A percentile compares a stretch with the other conserved stretches of the same genome.
phyloP scores from a whole-genome alignment of 2,113 vertebrate genomes.

The Pogonocichla stellata region DNA sequence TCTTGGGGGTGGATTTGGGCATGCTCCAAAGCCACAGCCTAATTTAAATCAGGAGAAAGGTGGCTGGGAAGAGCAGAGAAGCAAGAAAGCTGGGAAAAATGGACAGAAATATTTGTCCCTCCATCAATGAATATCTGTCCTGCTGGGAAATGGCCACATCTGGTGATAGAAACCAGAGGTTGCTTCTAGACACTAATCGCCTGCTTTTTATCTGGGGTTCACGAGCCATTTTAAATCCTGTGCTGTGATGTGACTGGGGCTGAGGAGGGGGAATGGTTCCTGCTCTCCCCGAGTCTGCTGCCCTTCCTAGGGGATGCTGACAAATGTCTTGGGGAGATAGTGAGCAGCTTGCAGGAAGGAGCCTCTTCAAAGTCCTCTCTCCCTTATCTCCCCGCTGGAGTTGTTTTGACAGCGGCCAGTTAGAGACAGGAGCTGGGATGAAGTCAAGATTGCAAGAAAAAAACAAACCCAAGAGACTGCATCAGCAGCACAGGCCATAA shows the following conservation, averaged over 20 bases:
- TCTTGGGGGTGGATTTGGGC: constrained; percentile 55
- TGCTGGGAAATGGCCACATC: background rate
- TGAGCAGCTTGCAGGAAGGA: constrained; percentile 62
- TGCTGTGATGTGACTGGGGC: constrained; percentile 13
- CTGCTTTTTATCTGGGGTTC: constrained; percentile 40
- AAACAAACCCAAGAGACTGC: constrained; percentile 48
- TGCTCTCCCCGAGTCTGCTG: constrained; percentile 31
- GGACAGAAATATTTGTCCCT: constrained; percentile 36
- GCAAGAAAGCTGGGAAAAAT: constrained; percentile 15
- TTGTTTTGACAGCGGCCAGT: constrained; percentile 75
- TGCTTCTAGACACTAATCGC: constrained; percentile 12
- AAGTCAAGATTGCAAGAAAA: constrained; percentile 49
- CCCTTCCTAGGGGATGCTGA: constrained; percentile 60
- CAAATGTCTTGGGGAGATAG: constrained; percentile 57
- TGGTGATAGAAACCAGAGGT: constrained; percentile 51
- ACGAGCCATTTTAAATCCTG: constrained; percentile 22
- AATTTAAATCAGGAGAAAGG: constrained; percentile 62
- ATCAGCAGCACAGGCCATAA: constrained; percentile 26
- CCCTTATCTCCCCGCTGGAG: constrained; percentile 77
- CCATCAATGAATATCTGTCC: constrained; percentile 22
- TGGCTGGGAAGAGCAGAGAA: background rate
- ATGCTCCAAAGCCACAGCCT: constrained; percentile 58
- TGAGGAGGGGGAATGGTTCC: constrained; percentile 14
- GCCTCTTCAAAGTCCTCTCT: constrained; percentile 62
- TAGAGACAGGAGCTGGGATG: constrained; percentile 70